Conservation (phyloP, 2,797 vertebrate genomes). For the Centroberyx gerrardi region DNA sequence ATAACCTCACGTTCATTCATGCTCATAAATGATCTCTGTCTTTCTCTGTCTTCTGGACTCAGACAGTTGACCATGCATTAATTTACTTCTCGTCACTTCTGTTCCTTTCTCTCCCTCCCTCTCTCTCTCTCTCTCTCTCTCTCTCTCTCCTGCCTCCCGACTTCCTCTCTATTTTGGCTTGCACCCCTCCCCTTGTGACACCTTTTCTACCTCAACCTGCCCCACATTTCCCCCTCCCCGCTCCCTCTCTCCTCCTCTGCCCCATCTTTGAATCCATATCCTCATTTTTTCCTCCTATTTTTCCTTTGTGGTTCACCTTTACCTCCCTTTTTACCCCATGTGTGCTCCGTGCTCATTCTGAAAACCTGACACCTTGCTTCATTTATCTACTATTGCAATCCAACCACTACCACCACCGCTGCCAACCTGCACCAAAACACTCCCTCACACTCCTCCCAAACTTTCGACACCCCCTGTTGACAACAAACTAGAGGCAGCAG, state of each 20-base stretch:
- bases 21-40: conserved; percentile 73
- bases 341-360: conserved; percentile 59
- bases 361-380: conserved; percentile 71
- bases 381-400: conserved; percentile 74
- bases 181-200: conserved; percentile 13
- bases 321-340: conserved; percentile 17
- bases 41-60: conserved; percentile 82
- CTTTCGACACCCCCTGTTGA: conserved; percentile 76
- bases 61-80: conserved; percentile 86
- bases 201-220: conserved; percentile 26
- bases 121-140: conserved; percentile 57
- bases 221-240: conserved; percentile 32
- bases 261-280: conserved; percentile 33
- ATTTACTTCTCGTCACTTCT: conserved; percentile 86
- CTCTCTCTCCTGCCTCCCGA: conserved; percentile 49
- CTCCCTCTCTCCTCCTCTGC: conserved; percentile 19
- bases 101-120: conserved; percentile 74
- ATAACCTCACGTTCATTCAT: conserved; percentile 60
- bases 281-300: conserved; percentile 19
- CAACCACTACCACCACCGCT: conserved; percentile 71
- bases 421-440: conserved; percentile 82
- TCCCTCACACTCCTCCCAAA: conserved; percentile 79
- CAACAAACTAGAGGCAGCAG: conserved; percentile 84
- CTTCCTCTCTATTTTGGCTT: conserved; percentile 45
- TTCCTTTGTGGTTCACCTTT: conserved; percentile 42